phyloP scores from a whole-genome alignment of 1,140 invertebrate species.

The Camponotus vicinus region DNA sequence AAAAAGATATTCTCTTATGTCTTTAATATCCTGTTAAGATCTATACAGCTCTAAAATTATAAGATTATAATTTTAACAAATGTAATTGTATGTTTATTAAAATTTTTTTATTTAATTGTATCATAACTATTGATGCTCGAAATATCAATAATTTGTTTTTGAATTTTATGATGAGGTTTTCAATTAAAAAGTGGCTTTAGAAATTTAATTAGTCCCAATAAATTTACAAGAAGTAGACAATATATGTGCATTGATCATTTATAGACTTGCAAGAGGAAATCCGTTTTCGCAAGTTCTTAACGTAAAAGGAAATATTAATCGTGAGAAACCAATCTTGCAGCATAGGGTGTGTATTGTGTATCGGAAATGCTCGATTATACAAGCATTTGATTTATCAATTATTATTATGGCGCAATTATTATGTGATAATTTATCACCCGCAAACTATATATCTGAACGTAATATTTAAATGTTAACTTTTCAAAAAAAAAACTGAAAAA shows the following conservation, averaged over 20 bases:
- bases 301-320: constrained; percentile 29
- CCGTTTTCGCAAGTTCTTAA: constrained; percentile 5
- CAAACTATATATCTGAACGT: not conserved
- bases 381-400: constrained; percentile 22
- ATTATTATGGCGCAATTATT: constrained; percentile 24
- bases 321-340: not conserved
- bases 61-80: not conserved
- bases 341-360: not conserved
- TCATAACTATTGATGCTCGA: not conserved
- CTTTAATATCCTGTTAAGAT: constrained; percentile 7
- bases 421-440: constrained; percentile 29
- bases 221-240: not conserved
- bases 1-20: not conserved
- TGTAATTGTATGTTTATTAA: not conserved
- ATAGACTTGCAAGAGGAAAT: not conserved
- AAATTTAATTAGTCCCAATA: not conserved
- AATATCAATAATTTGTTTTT: not conserved
- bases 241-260: not conserved
- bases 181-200: not conserved
- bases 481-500: not conserved
- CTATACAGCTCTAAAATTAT: not conserved
- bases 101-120: not conserved
- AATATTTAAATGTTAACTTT: constrained; percentile 32
- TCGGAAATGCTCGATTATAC: constrained; percentile 37
- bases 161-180: not conserved